A percentile compares a stretch with the other conserved stretches of the same genome.
Evolutionary conservation across 2,113 vertebrate genomes (phyloP).

Genomic region (Ploceus nigricollis): DNA sequence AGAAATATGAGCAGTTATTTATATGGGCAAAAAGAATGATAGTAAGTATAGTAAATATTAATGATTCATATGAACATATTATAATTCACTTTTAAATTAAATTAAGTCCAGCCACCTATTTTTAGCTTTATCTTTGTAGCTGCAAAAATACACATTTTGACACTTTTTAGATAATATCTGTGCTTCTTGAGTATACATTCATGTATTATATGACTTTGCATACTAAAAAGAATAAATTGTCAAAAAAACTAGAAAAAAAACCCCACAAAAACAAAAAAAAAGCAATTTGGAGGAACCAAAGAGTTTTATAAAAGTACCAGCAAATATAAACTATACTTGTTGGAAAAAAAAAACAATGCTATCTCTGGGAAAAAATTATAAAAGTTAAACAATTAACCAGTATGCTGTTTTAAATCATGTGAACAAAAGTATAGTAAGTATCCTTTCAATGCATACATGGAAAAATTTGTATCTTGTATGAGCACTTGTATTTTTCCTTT

Average conservation of each 20-base stretch:
- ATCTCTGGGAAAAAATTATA: accelerated
- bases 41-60: not conserved
- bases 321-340: not conserved
- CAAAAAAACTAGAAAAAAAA: not conserved
- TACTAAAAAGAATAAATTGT: not conserved
- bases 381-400: not conserved
- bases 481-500: not conserved
- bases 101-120: not conserved
- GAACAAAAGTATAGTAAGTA: not conserved
- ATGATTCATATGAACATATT: not conserved
- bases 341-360: not conserved
- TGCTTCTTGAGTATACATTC: not conserved
- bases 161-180: not conserved
- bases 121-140: not conserved
- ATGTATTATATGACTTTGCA: not conserved
- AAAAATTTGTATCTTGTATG: not conserved
- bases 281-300: not conserved
- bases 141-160: not conserved
- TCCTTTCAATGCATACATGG: not conserved
- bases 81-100: not conserved
- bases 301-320: not conserved
- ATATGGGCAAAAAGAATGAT: not conserved
- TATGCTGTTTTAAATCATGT: not conserved
- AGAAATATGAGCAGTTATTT: not conserved
- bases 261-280: not conserved